Percentiles rank a stretch among this genome's conserved stretches.
Evolutionary conservation across 2,888 invertebrate genomes (phyloP).

Genomic region (Eudemis profundana): DNA sequence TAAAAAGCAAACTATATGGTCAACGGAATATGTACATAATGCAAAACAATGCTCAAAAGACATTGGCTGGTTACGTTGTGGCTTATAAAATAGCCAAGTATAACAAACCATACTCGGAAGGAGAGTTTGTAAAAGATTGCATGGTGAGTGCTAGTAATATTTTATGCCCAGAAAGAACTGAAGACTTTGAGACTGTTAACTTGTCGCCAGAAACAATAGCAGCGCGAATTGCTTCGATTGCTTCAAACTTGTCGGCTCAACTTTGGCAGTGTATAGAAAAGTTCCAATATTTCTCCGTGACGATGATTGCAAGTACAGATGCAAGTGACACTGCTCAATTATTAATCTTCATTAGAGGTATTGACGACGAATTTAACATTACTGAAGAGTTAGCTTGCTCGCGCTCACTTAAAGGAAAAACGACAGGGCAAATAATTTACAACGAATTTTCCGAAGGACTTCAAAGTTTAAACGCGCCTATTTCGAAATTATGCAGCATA

Average conservation of each 20-base stretch:
- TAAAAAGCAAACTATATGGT: not conserved
- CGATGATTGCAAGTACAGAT: constrained; percentile 52
- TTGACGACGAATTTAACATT: constrained; percentile 45
- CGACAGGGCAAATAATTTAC: constrained; percentile 45
- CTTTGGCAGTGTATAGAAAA: not conserved
- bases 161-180: constrained; percentile 43
- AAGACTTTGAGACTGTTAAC: constrained; percentile 21
- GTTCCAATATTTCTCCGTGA: constrained; percentile 16
- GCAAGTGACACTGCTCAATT: constrained; percentile 45
- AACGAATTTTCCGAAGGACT: constrained; percentile 43
- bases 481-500: constrained; percentile 45
- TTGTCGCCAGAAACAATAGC: not conserved
- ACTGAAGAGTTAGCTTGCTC: constrained; percentile 46
- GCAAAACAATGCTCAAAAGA: not conserved
- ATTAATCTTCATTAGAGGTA: constrained; percentile 48
- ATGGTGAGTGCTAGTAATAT: constrained; percentile 41
- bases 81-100: constrained; percentile 37
- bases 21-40: constrained; percentile 5
- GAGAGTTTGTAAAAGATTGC: constrained; percentile 44
- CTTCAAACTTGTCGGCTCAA: not conserved
- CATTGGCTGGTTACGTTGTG: constrained; percentile 30
- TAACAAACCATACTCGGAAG: constrained; percentile 35
- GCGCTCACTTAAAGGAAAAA: constrained; percentile 45
- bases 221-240: not conserved
- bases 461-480: constrained; percentile 41